Conservation (phyloP, 2,888 invertebrate genomes). For the Gymnosoma rotundatum region DNA sequence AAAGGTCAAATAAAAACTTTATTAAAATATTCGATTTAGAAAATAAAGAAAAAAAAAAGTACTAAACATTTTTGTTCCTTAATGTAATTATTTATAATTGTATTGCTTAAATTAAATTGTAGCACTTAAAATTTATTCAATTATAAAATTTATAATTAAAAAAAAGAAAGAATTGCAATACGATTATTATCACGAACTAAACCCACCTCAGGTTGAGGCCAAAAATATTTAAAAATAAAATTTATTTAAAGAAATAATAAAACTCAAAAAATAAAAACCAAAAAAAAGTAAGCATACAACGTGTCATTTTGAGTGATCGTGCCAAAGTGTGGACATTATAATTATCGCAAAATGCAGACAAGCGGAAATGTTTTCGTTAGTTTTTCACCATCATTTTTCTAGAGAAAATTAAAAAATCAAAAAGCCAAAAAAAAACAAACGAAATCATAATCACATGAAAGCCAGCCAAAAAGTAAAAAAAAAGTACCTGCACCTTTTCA, state of each 20-base stretch:
- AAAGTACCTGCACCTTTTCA: neutral
- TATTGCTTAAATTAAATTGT: no score
- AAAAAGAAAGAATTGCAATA: neutral
- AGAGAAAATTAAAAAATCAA: slow-evolving; percentile 24
- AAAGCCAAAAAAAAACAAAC: neutral
- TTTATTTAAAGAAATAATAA: slow-evolving; percentile 20
- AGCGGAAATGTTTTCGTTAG: slow-evolving; percentile 68
- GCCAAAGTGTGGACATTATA: slow-evolving; percentile 77
- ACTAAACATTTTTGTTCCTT: no score
- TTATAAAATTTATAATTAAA: neutral
- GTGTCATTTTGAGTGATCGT: slow-evolving; percentile 77
- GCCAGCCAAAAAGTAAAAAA: neutral
- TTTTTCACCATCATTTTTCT: slow-evolving; percentile 40
- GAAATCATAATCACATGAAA: slow-evolving; percentile 26
- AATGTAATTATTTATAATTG: no score
- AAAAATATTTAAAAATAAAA: slow-evolving; percentile 11
- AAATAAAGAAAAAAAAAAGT: no score
- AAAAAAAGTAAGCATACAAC: slow-evolving; percentile 39
- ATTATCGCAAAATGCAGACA: slow-evolving; percentile 75
- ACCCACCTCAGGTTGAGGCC: slow-evolving; percentile 13
- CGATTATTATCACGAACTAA: slow-evolving; percentile 11
- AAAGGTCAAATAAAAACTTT: no score
- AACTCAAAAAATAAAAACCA: no score
- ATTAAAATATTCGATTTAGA: no score
- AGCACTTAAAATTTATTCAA: no score